phyloP scores from a whole-genome alignment of 2,888 invertebrate species.

The Allygus modestus region DNA sequence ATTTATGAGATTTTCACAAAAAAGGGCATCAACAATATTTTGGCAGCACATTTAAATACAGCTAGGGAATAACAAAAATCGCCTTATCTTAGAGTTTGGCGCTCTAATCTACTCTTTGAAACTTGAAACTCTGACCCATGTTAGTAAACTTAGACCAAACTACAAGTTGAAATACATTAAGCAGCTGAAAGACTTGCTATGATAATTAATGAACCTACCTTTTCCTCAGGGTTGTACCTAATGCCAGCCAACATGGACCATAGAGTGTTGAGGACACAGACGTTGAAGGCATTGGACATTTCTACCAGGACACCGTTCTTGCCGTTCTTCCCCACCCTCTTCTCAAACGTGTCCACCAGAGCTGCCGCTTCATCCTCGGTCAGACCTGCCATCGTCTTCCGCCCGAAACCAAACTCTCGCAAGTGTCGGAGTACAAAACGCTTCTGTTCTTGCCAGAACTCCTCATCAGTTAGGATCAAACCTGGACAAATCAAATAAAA shows the following conservation, averaged over 20 bases:
- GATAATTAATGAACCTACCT: too few relatives aligned
- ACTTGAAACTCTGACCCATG: too few relatives aligned
- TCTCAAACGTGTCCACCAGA: constrained; percentile 78
- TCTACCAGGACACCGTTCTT: constrained; percentile 76
- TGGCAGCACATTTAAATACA: too few relatives aligned
- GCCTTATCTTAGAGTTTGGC: too few relatives aligned
- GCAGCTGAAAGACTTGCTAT: too few relatives aligned
- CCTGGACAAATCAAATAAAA: constrained; percentile 73
- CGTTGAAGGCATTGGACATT: constrained; percentile 87
- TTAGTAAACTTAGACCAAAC: too few relatives aligned
- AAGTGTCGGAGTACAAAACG: constrained; percentile 86
- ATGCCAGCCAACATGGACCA: constrained; percentile 92
- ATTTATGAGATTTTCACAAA: too few relatives aligned
- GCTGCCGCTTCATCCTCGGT: constrained; percentile 84
- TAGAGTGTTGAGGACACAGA: constrained; percentile 87
- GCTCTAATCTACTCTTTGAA: too few relatives aligned
- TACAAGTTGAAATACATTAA: too few relatives aligned
- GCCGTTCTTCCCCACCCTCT: constrained; percentile 62
- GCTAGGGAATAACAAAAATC: too few relatives aligned
- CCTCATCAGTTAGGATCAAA: constrained; percentile 85
- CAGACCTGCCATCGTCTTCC: constrained; percentile 85
- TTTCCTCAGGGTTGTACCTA: constrained; percentile 83
- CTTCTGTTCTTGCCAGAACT: constrained; percentile 86
- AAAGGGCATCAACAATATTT: too few relatives aligned
- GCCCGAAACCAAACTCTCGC: constrained; percentile 89